Evolutionary conservation across 2,888 invertebrate species (phyloP).

Genomic region (Caenorhabditis imperialis): DNA sequence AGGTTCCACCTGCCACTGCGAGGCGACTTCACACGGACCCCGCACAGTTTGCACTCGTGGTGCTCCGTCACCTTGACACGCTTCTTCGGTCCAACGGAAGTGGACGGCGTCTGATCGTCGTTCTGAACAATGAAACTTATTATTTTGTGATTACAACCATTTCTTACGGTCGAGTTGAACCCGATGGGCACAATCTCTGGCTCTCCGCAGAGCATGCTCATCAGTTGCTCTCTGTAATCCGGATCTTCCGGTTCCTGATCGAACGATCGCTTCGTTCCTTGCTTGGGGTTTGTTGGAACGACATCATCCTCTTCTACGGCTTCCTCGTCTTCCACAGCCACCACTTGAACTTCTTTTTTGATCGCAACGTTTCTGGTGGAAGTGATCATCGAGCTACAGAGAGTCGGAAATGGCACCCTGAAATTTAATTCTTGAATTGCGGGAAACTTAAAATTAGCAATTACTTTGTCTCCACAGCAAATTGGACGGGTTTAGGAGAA

Average conservation of each 20-base stretch:
- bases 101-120: conserved; percentile 28
- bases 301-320: conserved; percentile 28
- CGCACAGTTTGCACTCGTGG: conserved; percentile 56
- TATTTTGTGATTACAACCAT: no score
- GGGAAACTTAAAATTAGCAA: no score
- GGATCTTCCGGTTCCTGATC: conserved; percentile 5
- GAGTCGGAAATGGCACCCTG: not conserved
- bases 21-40: conserved; percentile 56
- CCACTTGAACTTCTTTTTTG: conserved; percentile 3
- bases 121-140: conserved; percentile 3
- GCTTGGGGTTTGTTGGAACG: not conserved
- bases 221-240: conserved; percentile 29
- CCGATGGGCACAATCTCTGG: conserved; percentile 46
- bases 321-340: conserved; percentile 8
- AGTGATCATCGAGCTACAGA: no score
- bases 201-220: conserved; percentile 26
- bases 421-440: no score
- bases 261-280: conserved; percentile 7
- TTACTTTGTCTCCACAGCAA: not conserved
- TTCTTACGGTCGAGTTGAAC: conserved; percentile 17
- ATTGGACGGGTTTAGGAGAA: no score
- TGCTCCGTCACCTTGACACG: conserved; percentile 28
- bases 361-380: no score
- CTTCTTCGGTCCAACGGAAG: not conserved
- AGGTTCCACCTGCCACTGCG: conserved; percentile 63